phyloP scores from a whole-genome alignment of 2,113 vertebrate genomes.

The Spilogale gracilis region DNA sequence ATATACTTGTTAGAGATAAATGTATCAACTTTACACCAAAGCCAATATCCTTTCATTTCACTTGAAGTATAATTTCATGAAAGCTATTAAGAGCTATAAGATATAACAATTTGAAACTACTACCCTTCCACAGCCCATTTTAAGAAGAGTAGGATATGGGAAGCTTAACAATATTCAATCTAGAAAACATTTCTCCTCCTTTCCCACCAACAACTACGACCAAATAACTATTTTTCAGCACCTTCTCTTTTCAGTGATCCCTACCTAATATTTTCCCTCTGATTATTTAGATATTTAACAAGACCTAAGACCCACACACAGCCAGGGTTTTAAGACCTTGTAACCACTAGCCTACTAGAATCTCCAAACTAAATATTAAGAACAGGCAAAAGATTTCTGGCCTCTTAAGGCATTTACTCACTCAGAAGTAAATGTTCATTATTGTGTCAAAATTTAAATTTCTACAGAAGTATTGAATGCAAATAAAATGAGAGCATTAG shows the following conservation, averaged over 20 bases:
- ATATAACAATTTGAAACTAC: neutral
- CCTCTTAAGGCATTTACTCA: neutral
- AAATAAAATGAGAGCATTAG: neutral
- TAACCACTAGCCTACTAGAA: neutral
- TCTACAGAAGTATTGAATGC: neutral
- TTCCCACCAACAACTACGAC: neutral
- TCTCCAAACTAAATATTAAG: constrained; percentile 37
- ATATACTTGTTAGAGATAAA: constrained; percentile 57
- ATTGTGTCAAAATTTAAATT: constrained; percentile 15
- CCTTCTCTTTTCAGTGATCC: neutral
- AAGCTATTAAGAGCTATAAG: constrained; percentile 23
- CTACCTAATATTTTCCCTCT: neutral
- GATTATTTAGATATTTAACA: neutral
- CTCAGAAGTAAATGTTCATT: neutral
- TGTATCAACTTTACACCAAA: constrained; percentile 14
- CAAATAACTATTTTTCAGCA: neutral
- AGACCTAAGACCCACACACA: neutral
- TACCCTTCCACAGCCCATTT: neutral
- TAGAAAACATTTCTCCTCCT: neutral
- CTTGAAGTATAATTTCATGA: constrained; percentile 26
- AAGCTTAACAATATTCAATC: neutral
- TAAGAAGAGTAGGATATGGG: neutral
- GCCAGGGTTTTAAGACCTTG: neutral
- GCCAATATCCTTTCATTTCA: constrained; percentile 45
- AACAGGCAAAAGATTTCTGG: neutral